phyloP scores from a whole-genome alignment of 2,113 vertebrate genomes.

The Myotis davidii region DNA sequence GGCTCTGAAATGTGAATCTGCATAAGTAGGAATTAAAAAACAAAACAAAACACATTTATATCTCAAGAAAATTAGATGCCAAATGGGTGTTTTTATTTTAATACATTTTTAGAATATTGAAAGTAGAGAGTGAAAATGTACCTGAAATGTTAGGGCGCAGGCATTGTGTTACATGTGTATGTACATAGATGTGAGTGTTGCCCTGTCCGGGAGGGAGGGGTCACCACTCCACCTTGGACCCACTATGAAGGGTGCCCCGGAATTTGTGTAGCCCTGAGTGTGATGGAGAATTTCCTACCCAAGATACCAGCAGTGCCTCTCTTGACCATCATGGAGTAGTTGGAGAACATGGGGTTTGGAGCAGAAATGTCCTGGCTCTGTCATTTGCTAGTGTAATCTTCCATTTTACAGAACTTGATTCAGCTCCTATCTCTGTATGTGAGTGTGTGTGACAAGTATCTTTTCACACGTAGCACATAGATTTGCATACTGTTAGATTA shows the following conservation, averaged over 20 bases:
- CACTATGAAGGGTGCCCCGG: neutral
- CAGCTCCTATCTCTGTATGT: neutral
- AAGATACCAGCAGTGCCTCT: neutral
- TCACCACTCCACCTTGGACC: neutral
- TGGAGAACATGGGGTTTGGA: no score
- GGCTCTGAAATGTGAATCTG: neutral
- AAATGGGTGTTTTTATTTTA: neutral
- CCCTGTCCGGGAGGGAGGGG: neutral
- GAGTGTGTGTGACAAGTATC: neutral
- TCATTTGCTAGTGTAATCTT: neutral
- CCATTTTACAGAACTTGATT: neutral
- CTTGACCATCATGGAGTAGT: no score
- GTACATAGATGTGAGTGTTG: neutral
- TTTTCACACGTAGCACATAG: neutral
- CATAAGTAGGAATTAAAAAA: neutral
- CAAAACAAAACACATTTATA: neutral
- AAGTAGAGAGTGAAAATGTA: neutral
- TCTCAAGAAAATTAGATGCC: neutral
- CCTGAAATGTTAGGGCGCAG: neutral
- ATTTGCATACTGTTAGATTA: neutral
- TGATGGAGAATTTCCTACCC: neutral
- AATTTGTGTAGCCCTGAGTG: fast-evolving
- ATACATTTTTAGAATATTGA: neutral
- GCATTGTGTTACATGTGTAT: neutral
- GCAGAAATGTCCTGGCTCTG: neutral